A percentile compares a stretch with the other conserved stretches of the same genome.
Conservation (phyloP, 2,113 vertebrate species). For the Trichomycterus rosablanca region DNA sequence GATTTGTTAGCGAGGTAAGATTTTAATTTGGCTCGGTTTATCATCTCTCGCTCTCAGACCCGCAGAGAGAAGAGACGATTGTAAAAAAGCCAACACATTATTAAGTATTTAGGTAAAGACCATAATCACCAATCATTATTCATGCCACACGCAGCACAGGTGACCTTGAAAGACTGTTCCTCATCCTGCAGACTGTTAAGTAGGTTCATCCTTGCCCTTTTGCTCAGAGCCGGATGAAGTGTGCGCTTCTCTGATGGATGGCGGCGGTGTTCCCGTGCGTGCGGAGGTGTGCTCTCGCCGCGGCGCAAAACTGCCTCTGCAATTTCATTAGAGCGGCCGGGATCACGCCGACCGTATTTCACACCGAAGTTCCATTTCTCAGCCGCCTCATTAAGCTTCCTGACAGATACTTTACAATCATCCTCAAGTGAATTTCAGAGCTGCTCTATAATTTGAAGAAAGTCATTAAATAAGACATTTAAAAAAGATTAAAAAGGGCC, state of each 20-base stretch:
- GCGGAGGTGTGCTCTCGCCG: constrained; percentile 26
- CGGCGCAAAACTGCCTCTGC: constrained; percentile 32
- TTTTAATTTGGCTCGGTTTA: neutral
- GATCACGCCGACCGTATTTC: constrained; percentile 41
- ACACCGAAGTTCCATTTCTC: constrained; percentile 34
- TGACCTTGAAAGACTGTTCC: constrained; percentile 62
- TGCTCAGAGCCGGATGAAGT: constrained; percentile 36
- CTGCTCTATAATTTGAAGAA: too few relatives aligned
- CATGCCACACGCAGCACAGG: constrained; percentile 8
- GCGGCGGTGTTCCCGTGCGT: constrained; percentile 27
- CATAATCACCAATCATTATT: constrained; percentile 10
- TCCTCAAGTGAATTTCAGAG: constrained; percentile 38
- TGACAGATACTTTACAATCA: constrained; percentile 41
- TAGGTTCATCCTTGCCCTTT: constrained; percentile 41
- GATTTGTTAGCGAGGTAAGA: neutral
- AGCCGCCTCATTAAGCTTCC: constrained; percentile 43
- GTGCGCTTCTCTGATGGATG: constrained; percentile 43
- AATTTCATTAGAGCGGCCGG: constrained; percentile 46
- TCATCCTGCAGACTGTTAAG: constrained; percentile 50
- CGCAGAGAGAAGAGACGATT: constrained; percentile 55
- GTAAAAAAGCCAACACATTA: constrained; percentile 46
- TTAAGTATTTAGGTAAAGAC: constrained; percentile 1
- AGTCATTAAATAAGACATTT: too few relatives aligned
- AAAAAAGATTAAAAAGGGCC: too few relatives aligned
- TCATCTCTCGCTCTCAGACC: neutral